Evolutionary conservation across 1,140 invertebrate genomes (phyloP).

Genomic region (Nylanderia fulva): DNA sequence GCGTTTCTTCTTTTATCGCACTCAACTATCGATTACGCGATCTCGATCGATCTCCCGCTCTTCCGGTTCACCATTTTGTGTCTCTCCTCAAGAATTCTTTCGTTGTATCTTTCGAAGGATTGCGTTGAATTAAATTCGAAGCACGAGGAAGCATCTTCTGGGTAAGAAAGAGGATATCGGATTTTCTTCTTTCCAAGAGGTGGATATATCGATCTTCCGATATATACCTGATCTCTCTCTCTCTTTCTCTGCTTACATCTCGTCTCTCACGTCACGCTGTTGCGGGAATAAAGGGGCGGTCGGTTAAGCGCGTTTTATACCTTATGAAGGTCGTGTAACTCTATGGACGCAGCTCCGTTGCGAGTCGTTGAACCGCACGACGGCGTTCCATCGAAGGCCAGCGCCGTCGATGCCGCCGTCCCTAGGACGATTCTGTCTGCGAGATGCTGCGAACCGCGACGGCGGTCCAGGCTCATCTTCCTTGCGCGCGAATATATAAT

Average conservation of each 20-base stretch:
- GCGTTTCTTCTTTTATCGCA: slow-evolving; percentile 13
- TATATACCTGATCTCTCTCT: background rate
- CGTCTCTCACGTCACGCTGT: background rate
- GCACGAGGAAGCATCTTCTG: background rate
- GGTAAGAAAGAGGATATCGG: too few relatives aligned
- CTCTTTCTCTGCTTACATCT: too few relatives aligned
- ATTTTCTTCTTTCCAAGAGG: too few relatives aligned
- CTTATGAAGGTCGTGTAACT: slow-evolving; percentile 5
- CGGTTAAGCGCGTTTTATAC: background rate
- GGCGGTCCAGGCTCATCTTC: slow-evolving; percentile 50
- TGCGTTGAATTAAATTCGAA: background rate
- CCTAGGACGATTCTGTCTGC: background rate
- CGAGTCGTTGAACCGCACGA: slow-evolving; percentile 48
- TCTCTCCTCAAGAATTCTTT: background rate
- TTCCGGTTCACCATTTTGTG: too few relatives aligned
- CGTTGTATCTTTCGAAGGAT: background rate
- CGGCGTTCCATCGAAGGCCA: slow-evolving; percentile 23
- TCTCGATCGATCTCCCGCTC: background rate
- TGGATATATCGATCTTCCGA: background rate
- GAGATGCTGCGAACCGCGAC: background rate
- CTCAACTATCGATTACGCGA: background rate
- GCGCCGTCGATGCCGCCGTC: background rate
- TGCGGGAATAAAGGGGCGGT: background rate
- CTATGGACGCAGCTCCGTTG: slow-evolving; percentile 13
- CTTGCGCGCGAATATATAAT: background rate